Evolutionary conservation across 2,888 invertebrate species (phyloP), one percentile per base, ranked within the genome.

Genomic region (Sinotaia quadrata): DNA sequence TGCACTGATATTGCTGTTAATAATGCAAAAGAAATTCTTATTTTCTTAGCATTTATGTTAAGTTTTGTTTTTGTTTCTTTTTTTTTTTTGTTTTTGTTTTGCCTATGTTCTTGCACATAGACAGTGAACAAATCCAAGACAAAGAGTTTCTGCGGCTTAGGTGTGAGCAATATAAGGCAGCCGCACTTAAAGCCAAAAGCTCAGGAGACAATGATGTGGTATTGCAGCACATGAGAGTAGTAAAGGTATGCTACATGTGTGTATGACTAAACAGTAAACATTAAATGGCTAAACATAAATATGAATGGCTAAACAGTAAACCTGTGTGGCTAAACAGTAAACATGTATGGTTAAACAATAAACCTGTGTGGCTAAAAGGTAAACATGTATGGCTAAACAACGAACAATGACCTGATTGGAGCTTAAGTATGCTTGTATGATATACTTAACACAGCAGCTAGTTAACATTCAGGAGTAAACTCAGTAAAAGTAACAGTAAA

Each of bases 131-230:
- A n/a, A 29, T 58, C 5, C 61, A 60, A 61, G 61, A 51, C 15
- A n/a, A 34, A 29, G 47, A 41, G 51, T 57, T 27, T 12, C 65
- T 61, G 29, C 56, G 56, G 15, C 21, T 36, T 34, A 52, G 41
- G 51, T 69, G 44, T 58, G 51, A 37, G 15, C 67, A 73, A 37
- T 73, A 73, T 52, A 69, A 56, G 33, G 18, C 65, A 49, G 69
- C 67, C 18, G 69, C 67, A n/a, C 44, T 73, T 10, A 67, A 62
- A n/a, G 66, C 67, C 36, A 73, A 73, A 37, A 34, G 37, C 15
- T 33, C 33, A 12, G 58, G 63, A n/a, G 37, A 69, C n/a, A 59
- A 59, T 2, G 59, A 63, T 18, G n/a, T 44, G 34, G 69, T 67
- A 4, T 54, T 73, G n/a, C 33, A 73, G 57, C 62, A 69, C 29